Evolutionary conservation across 1,140 invertebrate genomes (phyloP).

Genomic region (Polyergus mexicanus): DNA sequence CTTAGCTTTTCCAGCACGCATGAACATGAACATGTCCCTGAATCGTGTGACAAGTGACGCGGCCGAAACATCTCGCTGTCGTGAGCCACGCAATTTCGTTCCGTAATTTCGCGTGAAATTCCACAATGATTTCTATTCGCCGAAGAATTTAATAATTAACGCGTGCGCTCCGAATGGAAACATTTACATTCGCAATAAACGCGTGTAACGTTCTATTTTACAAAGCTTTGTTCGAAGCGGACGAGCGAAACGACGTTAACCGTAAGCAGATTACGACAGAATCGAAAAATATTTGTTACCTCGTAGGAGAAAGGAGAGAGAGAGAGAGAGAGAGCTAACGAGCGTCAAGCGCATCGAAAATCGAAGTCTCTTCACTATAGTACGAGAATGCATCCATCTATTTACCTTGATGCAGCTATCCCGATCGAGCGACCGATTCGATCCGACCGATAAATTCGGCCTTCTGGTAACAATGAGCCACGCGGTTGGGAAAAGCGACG

Average conservation of each 20-base stretch:
- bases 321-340: not conserved
- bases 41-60: not conserved
- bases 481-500: slow-evolving; percentile 41
- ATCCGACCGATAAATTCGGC: slow-evolving; percentile 50
- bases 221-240: slow-evolving; percentile 31
- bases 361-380: slow-evolving; percentile 41
- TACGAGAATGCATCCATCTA: slow-evolving; percentile 36
- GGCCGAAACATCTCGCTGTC: not conserved
- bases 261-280: slow-evolving; percentile 51
- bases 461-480: slow-evolving; percentile 50
- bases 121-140: slow-evolving; percentile 12
- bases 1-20: not conserved
- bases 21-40: not conserved
- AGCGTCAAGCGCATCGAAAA: slow-evolving; percentile 53
- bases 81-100: slow-evolving; percentile 5
- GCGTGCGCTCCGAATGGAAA: slow-evolving; percentile 30
- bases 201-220: slow-evolving; percentile 46
- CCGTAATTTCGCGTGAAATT: slow-evolving; percentile 25
- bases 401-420: slow-evolving; percentile 34
- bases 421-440: not conserved
- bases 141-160: slow-evolving; percentile 52
- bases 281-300: slow-evolving; percentile 61
- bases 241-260: slow-evolving; percentile 37
- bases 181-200: slow-evolving; percentile 44
- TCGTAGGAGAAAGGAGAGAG: not conserved